Evolutionary conservation across 2,888 invertebrate genomes (phyloP).

Genomic region (Folsomia manolachei): DNA sequence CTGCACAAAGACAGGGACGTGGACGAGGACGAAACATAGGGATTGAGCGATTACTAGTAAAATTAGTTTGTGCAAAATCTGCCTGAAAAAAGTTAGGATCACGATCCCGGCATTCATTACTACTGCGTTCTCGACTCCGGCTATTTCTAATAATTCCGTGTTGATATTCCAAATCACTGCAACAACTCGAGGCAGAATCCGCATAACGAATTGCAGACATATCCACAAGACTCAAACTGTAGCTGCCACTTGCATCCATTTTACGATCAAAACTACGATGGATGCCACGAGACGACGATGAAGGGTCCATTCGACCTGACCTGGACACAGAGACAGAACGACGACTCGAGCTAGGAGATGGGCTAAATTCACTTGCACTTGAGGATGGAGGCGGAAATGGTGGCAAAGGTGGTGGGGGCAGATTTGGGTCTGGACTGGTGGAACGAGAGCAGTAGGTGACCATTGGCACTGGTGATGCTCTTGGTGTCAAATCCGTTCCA

Average conservation of each 20-base stretch:
- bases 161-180: constrained; percentile 33
- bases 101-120: constrained; percentile 3
- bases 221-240: constrained; percentile 28
- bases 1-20: not conserved
- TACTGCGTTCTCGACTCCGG: constrained; percentile 1
- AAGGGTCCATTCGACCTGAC: not conserved
- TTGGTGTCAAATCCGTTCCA: constrained; percentile 22
- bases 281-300: too few relatives aligned
- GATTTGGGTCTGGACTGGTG: constrained; percentile 9
- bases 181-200: constrained; percentile 43
- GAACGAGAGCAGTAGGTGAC: not conserved
- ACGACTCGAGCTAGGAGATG: constrained; percentile 13
- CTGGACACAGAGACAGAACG: constrained; percentile 5
- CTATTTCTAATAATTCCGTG: constrained; percentile 12
- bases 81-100: constrained; percentile 13
- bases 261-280: constrained; percentile 26
- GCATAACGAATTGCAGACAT: constrained; percentile 39
- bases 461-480: constrained; percentile 13
- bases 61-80: constrained; percentile 4
- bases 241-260: constrained; percentile 16
- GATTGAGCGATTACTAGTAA: not conserved
- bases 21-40: constrained; percentile 1
- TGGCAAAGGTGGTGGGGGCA: constrained; percentile 21
- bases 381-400: constrained; percentile 14
- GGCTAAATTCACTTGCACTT: not conserved